Evolutionary conservation across 1,140 invertebrate species (phyloP).

Genomic region (Drosophila pseudoobscura): DNA sequence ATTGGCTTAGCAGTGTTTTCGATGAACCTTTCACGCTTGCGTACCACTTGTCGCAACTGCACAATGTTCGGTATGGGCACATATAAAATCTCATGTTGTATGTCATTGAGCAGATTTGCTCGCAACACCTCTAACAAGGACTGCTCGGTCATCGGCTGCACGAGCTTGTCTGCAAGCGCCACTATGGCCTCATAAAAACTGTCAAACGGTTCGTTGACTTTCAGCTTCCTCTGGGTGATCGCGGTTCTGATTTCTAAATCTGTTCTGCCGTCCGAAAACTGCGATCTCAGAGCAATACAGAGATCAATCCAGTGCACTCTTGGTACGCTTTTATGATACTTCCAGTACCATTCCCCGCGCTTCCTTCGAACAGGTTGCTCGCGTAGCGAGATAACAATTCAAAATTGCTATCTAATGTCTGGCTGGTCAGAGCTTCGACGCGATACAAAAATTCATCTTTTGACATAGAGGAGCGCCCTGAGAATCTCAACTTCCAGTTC

Average conservation of each 20-base stretch:
- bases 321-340: too few species aligned
- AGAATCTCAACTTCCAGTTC: too few species aligned
- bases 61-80: background rate
- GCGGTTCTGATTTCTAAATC: too few species aligned
- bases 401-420: slow-evolving; percentile 20
- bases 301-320: too few species aligned
- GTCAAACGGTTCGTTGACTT: slow-evolving; percentile 6
- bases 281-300: too few species aligned
- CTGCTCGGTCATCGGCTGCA: background rate
- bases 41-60: background rate
- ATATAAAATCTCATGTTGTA: slow-evolving; percentile 1
- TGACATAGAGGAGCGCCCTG: too few species aligned
- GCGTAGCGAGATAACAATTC: too few species aligned
- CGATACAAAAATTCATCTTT: too few species aligned
- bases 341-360: too few species aligned
- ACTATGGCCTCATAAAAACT: slow-evolving; percentile 3
- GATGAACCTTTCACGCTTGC: slow-evolving; percentile 7
- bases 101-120: background rate
- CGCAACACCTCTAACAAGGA: slow-evolving; percentile 5
- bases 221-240: too few species aligned
- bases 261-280: too few species aligned
- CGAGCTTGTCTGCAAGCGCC: slow-evolving; percentile 1
- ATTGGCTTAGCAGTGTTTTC: background rate
- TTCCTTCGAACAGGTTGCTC: too few species aligned
- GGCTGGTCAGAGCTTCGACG: background rate